These are phyloP conservation scores for Pterophyllum scalare DNA, from an alignment of 2,113 vertebrate genomes.

Conservation along the genomic window DNA sequence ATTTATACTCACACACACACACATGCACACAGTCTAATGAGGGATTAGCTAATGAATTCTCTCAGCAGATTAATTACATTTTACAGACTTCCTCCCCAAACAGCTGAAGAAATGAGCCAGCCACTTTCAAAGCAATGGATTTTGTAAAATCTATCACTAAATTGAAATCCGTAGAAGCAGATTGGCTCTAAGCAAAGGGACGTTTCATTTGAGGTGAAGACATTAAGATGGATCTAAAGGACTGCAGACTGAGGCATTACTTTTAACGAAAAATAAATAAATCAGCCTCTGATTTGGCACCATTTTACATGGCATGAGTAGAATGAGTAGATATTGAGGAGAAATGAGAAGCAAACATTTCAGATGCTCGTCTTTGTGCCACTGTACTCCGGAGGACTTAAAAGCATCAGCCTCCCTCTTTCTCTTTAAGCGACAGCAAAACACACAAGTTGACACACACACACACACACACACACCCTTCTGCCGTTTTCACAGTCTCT, in stretches of 20 bases:
- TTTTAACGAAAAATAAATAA: conserved; percentile 69
- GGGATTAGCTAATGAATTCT: conserved; percentile 78
- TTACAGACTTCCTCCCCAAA: conserved; percentile 63
- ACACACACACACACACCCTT: conserved; percentile 42
- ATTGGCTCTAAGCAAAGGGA: conserved; percentile 57
- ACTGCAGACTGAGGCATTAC: conserved; percentile 35
- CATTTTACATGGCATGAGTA: conserved; percentile 55
- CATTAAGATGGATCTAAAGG: conserved; percentile 64
- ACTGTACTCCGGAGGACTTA: conserved; percentile 55
- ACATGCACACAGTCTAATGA: conserved; percentile 54
- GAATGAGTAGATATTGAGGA: conserved; percentile 48
- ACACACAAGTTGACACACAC: conserved; percentile 51
- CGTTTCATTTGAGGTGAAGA: conserved; percentile 63
- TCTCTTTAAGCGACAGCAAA: conserved; percentile 68
- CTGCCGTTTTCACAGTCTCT: conserved; percentile 73
- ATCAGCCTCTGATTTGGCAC: conserved; percentile 61
- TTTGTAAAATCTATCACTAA: conserved; percentile 55
- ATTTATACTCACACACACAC: conserved; percentile 24
- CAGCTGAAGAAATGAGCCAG: conserved; percentile 64
- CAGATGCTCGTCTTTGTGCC: conserved; percentile 60
- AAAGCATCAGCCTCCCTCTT: conserved; percentile 55
- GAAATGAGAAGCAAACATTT: conserved; percentile 61
- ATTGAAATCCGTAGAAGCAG: conserved; percentile 71
- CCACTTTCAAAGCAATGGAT: conserved; percentile 58
- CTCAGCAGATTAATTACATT: conserved; percentile 75